phyloP scores from a whole-genome alignment of 2,113 vertebrate genomes.

The Hymenochirus boettgeri region DNA sequence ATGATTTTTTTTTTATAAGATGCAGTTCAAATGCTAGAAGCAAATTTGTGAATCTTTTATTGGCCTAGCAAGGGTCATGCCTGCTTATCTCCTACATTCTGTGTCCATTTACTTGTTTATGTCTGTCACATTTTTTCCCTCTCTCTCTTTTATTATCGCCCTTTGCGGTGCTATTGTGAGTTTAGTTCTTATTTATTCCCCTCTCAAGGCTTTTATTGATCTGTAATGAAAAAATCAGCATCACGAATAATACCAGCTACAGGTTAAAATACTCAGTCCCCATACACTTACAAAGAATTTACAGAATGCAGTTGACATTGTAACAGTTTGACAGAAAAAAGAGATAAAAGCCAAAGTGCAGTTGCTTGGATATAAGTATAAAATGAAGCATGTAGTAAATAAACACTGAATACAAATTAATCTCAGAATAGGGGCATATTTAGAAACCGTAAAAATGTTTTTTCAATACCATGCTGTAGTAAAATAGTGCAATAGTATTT shows the following conservation, averaged over 20 bases:
- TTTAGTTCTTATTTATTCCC: slow-evolving; percentile 4
- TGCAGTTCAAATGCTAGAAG: no score
- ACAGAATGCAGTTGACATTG: background rate
- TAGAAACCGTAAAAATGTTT: no score
- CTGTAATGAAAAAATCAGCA: slow-evolving; percentile 4
- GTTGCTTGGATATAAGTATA: background rate
- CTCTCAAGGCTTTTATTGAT: slow-evolving; percentile 3
- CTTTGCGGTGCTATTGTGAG: background rate
- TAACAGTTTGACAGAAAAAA: background rate
- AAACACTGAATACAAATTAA: no score
- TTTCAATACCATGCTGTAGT: no score
- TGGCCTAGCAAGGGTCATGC: background rate
- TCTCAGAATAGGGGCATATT: no score
- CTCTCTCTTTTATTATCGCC: no score
- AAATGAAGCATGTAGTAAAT: background rate
- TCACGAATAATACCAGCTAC: background rate
- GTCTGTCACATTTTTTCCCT: background rate
- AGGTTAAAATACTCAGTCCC: background rate
- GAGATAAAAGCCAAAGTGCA: background rate
- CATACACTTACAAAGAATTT: background rate
- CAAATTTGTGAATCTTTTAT: background rate
- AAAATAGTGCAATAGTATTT: no score
- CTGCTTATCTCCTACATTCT: background rate
- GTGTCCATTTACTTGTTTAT: background rate
- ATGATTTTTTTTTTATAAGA: no score